These are phyloP conservation scores for Bubo scandiacus DNA, from an alignment of 2,113 vertebrate genomes.

Conservation along the genomic window DNA sequence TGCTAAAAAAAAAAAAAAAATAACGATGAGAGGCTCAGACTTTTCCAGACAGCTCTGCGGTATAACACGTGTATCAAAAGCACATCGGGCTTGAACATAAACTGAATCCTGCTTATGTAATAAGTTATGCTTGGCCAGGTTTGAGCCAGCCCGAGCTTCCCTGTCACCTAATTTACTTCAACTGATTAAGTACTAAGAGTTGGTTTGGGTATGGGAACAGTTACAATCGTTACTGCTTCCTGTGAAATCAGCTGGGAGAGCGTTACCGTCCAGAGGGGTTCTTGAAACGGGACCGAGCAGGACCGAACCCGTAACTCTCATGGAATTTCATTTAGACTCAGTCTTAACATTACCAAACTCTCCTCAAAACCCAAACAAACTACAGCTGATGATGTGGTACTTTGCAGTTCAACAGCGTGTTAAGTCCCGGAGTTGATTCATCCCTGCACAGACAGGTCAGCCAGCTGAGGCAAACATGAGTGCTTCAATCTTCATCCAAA, in stretches of 20 bases:
- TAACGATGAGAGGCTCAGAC: background rate
- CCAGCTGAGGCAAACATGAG: background rate
- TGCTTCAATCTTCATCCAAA: background rate
- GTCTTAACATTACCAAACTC: background rate
- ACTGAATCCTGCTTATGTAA: background rate
- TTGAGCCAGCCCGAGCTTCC: background rate
- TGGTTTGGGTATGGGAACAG: background rate
- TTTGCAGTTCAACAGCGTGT: rapidly evolving
- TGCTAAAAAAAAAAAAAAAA: background rate
- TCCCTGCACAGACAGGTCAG: background rate
- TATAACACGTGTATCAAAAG: background rate
- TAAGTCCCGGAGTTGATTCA: background rate
- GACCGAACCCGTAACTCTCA: background rate
- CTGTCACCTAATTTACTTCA: slow-evolving; percentile 19
- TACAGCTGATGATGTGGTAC: background rate
- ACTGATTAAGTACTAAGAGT: slow-evolving; percentile 9
- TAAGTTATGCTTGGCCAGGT: slow-evolving; percentile 32
- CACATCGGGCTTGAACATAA: background rate
- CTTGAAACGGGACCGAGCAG: background rate
- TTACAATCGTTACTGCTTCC: background rate
- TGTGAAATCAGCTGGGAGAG: background rate
- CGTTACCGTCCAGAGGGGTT: background rate
- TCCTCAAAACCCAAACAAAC: background rate
- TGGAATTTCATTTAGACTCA: background rate
- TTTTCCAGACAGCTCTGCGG: background rate